Conservation (phyloP, 2,888 invertebrate genomes). For the Notodonta ziczac region DNA sequence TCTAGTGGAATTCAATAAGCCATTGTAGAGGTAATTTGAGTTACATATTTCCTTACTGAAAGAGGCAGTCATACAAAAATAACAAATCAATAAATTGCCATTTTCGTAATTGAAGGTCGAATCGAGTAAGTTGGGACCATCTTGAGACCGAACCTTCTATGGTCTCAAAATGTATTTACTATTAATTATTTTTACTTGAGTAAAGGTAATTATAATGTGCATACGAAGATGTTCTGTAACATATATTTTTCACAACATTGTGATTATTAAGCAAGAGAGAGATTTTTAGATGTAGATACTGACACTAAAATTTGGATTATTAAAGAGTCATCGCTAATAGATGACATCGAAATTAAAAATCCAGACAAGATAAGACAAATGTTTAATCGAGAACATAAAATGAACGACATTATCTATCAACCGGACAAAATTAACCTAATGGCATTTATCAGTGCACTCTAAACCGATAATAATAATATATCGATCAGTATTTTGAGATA, state of each 20-base stretch:
- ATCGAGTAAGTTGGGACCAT: conserved; percentile 1
- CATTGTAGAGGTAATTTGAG: too few species aligned
- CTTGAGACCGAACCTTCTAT: conserved; percentile 1
- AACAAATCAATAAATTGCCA: conserved; percentile 1
- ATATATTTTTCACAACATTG: too few species aligned
- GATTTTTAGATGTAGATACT: too few species aligned
- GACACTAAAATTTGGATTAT: too few species aligned
- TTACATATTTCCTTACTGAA: not conserved
- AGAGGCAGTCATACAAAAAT: not conserved
- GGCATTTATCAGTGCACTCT: conserved; percentile 51
- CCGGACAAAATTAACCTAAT: conserved; percentile 52
- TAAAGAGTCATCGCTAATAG: too few species aligned
- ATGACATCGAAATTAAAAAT: too few species aligned
- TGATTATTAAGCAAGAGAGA: too few species aligned
- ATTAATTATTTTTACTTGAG: too few species aligned
- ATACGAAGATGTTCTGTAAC: too few species aligned
- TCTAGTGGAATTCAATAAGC: too few species aligned
- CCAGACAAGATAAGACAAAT: too few species aligned
- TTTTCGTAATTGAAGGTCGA: conserved; percentile 7
- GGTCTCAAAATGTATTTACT: not conserved
- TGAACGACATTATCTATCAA: conserved; percentile 35
- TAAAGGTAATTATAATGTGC: too few species aligned
- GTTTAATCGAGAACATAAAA: conserved; percentile 11
- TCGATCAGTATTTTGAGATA: conserved; percentile 76
- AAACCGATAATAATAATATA: conserved; percentile 71